Evolutionary conservation across 2,113 vertebrate genomes (phyloP).

Genomic region (Pungitius pungitius): DNA sequence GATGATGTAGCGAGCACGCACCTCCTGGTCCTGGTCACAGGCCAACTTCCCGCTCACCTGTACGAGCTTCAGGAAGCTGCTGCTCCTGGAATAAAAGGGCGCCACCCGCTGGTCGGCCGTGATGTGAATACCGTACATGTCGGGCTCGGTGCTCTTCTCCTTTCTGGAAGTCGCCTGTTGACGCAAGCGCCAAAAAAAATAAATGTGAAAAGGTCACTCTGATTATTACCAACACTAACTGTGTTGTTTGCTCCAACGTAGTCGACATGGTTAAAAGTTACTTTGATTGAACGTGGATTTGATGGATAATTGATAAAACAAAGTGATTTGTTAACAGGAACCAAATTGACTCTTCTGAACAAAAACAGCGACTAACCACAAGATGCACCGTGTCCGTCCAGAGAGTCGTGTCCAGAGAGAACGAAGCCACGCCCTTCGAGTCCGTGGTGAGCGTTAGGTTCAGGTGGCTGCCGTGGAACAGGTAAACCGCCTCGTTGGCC

Average conservation of each 20-base stretch:
- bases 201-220: constrained; percentile 1
- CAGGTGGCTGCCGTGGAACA: neutral
- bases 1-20: constrained; percentile 74
- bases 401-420: constrained; percentile 70
- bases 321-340: neutral
- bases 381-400: constrained; percentile 50
- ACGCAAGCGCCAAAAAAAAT: neutral
- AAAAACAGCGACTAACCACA: constrained; percentile 46
- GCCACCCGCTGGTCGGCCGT: neutral
- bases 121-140: constrained; percentile 15
- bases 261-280: neutral
- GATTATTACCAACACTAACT: neutral
- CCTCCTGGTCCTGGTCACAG: constrained; percentile 49
- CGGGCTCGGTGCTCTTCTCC: accelerated
- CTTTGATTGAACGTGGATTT: constrained; percentile 6
- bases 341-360: neutral
- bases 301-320: neutral
- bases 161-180: constrained; percentile 47
- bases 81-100: constrained; percentile 76
- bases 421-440: constrained; percentile 57
- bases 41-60: constrained; percentile 29
- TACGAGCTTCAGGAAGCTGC: constrained; percentile 74
- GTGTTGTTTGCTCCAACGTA: neutral
- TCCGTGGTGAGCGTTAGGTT: constrained; percentile 56
- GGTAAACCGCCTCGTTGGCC: constrained; percentile 48